Conservation (phyloP, 2,888 invertebrate genomes). For the Acronicta alni region DNA sequence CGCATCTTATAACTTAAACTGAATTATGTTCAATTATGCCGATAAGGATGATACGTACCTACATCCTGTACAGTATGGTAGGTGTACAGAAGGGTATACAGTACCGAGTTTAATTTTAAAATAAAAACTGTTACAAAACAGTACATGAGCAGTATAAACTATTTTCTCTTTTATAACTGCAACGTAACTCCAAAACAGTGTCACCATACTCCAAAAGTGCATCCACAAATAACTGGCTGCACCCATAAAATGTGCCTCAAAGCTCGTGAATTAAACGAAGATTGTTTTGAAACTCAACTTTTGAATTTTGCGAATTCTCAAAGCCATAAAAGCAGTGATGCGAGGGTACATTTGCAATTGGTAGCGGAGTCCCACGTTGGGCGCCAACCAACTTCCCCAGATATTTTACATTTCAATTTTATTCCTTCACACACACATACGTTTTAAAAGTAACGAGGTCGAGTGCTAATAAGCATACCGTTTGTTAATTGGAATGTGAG, state of each 20-base stretch:
- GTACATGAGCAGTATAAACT: constrained; percentile 3
- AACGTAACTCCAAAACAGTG: not conserved
- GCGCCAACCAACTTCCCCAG: constrained; percentile 72
- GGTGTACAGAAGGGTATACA: too few relatives aligned
- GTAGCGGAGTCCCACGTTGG: constrained; percentile 61
- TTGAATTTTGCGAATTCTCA: constrained; percentile 65
- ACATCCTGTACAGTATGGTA: too few relatives aligned
- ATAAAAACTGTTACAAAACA: constrained; percentile 16
- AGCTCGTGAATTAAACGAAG: constrained; percentile 64
- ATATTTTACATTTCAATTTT: constrained; percentile 54
- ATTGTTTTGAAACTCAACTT: constrained; percentile 67
- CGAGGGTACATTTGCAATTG: constrained; percentile 71
- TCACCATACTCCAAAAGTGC: constrained; percentile 16
- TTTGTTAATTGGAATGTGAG: constrained; percentile 53
- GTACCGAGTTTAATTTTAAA: too few relatives aligned
- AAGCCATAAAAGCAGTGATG: constrained; percentile 73
- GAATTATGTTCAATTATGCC: too few relatives aligned
- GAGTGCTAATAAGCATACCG: constrained; percentile 52
- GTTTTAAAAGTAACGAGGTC: constrained; percentile 53
- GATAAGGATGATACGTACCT: too few relatives aligned
- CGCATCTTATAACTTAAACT: too few relatives aligned
- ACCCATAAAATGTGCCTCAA: constrained; percentile 43
- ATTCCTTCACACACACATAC: constrained; percentile 52
- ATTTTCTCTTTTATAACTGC: constrained; percentile 9
- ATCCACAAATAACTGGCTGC: constrained; percentile 36